Evolutionary conservation across 2,797 vertebrate genomes (phyloP).

Genomic region (Hipposideros larvatus): DNA sequence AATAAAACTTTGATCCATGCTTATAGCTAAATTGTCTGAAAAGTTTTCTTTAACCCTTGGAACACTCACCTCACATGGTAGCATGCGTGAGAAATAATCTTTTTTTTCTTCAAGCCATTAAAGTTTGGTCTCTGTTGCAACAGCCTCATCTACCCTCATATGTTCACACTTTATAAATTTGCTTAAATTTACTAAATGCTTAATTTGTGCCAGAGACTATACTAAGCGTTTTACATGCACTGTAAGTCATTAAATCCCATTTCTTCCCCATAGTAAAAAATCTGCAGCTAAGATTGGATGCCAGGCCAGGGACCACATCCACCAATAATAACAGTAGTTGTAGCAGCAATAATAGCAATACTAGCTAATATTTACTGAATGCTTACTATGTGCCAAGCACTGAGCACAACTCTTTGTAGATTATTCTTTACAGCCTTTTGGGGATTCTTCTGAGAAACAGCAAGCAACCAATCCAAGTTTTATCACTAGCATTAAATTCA

Average conservation of each 20-base stretch:
- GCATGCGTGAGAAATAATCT: conserved; percentile 36
- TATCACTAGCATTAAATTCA: conserved; percentile 51
- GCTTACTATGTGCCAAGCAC: neutral
- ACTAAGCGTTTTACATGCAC: neutral
- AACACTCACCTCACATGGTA: neutral
- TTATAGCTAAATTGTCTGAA: conserved; percentile 5
- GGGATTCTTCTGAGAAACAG: neutral
- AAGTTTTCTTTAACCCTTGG: conserved; percentile 40
- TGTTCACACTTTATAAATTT: conserved; percentile 50
- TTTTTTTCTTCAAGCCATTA: conserved; percentile 44
- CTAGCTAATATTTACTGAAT: neutral
- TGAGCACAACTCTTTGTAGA: neutral
- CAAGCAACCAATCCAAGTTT: neutral
- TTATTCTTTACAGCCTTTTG: conserved; percentile 23
- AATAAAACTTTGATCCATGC: conserved; percentile 10
- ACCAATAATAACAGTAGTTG: neutral
- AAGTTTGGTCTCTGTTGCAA: conserved; percentile 6
- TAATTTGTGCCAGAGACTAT: neutral
- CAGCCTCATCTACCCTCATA: neutral
- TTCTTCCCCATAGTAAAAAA: conserved; percentile 5
- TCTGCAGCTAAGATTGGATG: neutral
- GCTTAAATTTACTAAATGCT: conserved; percentile 49
- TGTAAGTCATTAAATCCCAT: neutral
- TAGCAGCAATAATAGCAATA: neutral
- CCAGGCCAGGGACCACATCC: neutral